These are phyloP conservation scores for Parapristionchus giblindavisi DNA, from an alignment of 2,888 invertebrate species.

Conservation along the genomic window DNA sequence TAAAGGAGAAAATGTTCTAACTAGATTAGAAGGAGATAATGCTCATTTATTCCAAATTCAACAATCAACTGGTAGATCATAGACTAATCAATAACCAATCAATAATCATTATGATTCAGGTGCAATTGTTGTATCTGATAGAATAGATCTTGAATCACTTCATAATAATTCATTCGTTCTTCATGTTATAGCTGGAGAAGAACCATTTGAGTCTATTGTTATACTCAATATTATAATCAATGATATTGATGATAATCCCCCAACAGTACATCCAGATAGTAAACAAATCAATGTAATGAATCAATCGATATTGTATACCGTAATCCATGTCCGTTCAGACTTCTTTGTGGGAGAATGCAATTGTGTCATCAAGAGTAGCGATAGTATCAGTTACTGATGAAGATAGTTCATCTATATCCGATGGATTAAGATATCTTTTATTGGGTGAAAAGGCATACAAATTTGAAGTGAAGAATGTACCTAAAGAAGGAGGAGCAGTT, in stretches of 20 bases:
- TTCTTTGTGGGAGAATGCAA: conserved; percentile 15
- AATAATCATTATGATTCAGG: background rate
- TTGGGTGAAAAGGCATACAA: conserved; percentile 10
- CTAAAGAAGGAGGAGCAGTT: conserved; percentile 15
- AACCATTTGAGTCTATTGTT: conserved; percentile 14
- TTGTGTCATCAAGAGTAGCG: conserved; percentile 2
- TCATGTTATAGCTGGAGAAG: conserved; percentile 19
- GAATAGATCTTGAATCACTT: conserved; percentile 6
- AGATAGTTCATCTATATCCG: background rate
- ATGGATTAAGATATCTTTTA: conserved; percentile 1
- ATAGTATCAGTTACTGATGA: background rate
- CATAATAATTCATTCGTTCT: conserved; percentile 1
- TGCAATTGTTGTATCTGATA: background rate
- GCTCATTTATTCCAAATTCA: conserved; percentile 7
- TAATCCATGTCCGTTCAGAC: background rate
- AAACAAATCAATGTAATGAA: conserved; percentile 1
- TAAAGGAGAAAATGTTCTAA: conserved; percentile 10
- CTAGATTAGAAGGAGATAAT: conserved; percentile 15
- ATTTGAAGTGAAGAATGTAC: conserved; percentile 8
- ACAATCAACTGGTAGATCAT: conserved; percentile 15
- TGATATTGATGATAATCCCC: conserved; percentile 29
- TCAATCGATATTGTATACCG: no score
- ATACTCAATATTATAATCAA: background rate
- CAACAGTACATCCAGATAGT: background rate
- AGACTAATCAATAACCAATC: background rate